These are phyloP conservation scores for Phoeniculus purpureus DNA, from an alignment of 2,797 vertebrate species.

Conservation along the genomic window DNA sequence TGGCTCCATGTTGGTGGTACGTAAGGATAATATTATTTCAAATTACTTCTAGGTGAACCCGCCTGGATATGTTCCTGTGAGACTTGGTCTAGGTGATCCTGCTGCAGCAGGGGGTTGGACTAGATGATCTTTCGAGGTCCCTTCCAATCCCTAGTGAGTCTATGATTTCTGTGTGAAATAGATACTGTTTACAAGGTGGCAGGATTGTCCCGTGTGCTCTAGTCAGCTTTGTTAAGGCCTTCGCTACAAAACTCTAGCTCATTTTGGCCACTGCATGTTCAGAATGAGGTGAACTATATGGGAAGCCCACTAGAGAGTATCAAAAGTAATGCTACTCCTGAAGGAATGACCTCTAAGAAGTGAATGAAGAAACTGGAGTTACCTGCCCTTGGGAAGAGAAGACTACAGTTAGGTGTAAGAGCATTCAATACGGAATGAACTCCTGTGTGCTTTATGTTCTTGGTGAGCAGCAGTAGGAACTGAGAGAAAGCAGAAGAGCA, in stretches of 20 bases:
- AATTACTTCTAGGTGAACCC: neutral
- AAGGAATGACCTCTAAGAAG: neutral
- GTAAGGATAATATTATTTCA: neutral
- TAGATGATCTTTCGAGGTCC: too few relatives aligned
- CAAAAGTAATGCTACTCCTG: neutral
- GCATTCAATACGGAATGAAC: neutral
- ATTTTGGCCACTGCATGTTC: neutral
- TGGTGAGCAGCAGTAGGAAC: neutral
- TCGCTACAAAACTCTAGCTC: neutral
- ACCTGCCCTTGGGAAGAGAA: neutral
- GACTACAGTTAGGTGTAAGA: neutral
- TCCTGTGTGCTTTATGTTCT: neutral
- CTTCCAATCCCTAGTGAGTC: too few relatives aligned
- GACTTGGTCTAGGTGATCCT: too few relatives aligned
- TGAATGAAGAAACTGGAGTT: neutral
- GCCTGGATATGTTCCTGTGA: too few relatives aligned
- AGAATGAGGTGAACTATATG: neutral
- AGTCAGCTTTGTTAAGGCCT: neutral
- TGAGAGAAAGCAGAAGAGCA: neutral
- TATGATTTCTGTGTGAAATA: neutral
- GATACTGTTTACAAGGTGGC: neutral
- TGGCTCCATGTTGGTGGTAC: neutral
- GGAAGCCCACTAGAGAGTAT: neutral
- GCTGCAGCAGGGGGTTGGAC: too few relatives aligned
- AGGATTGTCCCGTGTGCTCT: neutral